Conservation (phyloP, 2,113 vertebrate genomes). For the Ophiodon elongatus region DNA sequence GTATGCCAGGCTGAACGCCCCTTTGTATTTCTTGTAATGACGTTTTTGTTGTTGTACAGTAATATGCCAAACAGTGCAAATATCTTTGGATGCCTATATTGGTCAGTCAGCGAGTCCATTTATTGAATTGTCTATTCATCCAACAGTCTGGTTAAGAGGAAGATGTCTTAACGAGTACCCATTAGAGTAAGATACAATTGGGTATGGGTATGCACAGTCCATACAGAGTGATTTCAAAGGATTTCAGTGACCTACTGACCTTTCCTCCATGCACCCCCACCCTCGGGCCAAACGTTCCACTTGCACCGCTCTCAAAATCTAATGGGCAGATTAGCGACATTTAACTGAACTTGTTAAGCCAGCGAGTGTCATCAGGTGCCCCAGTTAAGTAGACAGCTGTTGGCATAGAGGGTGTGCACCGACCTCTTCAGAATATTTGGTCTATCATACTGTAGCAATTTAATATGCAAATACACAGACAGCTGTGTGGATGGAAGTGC, state of each 20-base stretch:
- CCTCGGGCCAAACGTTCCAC: constrained; percentile 8
- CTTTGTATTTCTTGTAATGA: too few relatives aligned
- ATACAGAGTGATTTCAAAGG: constrained; percentile 1
- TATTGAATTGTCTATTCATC: not conserved
- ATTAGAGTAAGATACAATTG: not conserved
- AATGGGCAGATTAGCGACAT: constrained; percentile 9
- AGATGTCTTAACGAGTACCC: not conserved
- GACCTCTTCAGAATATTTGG: not conserved
- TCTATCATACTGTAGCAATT: not conserved
- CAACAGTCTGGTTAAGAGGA: not conserved
- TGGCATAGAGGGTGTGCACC: not conserved
- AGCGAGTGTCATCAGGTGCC: constrained; percentile 2
- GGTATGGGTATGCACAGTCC: not conserved
- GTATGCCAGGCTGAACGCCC: not conserved
- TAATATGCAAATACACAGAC: constrained; percentile 32
- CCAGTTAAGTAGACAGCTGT: constrained; percentile 11
- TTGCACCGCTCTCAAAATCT: constrained; percentile 28
- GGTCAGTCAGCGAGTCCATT: constrained; percentile 21
- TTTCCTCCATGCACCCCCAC: not conserved
- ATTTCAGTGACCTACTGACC: not conserved
- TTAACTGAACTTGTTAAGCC: constrained; percentile 9
- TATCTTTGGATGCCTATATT: not conserved
- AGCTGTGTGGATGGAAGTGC: not conserved
- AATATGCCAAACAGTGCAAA: not conserved
- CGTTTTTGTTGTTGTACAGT: too few relatives aligned